Conservation (phyloP, 2,113 vertebrate species). For the Jaculus jaculus region DNA sequence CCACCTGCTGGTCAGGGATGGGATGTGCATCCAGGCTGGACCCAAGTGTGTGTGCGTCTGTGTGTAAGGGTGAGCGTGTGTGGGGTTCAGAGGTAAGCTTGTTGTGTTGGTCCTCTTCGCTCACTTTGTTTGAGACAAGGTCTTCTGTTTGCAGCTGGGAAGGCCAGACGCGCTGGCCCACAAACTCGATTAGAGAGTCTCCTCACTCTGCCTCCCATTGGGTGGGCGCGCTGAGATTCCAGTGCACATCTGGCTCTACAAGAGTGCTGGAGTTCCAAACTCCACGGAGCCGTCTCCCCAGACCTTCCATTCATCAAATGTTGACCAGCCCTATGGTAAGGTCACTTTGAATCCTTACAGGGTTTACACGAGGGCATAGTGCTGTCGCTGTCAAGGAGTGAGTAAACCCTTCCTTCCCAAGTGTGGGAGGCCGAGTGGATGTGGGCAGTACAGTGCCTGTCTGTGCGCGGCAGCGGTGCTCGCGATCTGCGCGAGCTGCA, state of each 20-base stretch:
- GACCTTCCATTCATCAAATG: background rate
- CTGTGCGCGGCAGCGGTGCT: accelerated
- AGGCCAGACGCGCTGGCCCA: too few relatives aligned
- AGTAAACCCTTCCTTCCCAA: accelerated
- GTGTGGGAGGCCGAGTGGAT: background rate
- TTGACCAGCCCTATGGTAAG: background rate
- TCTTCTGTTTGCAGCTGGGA: too few relatives aligned
- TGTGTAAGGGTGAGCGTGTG: too few relatives aligned
- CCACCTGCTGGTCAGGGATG: slow-evolving; percentile 73
- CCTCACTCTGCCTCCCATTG: too few relatives aligned
- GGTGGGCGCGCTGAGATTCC: too few relatives aligned
- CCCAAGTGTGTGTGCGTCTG: background rate
- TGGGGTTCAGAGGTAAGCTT: too few relatives aligned
- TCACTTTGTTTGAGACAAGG: too few relatives aligned
- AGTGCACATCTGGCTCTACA: too few relatives aligned
- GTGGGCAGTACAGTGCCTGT: accelerated
- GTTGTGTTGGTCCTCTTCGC: too few relatives aligned
- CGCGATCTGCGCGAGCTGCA: background rate
- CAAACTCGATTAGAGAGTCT: accelerated
- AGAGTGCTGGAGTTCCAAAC: too few relatives aligned
- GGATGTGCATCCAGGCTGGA: accelerated
- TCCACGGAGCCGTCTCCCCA: too few relatives aligned
- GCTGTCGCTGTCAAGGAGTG: accelerated
- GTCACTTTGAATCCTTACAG: background rate
- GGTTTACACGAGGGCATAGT: background rate